Evolutionary conservation across 2,888 invertebrate genomes (phyloP), one percentile per base, ranked within the genome.

Genomic region (Mamestra brassicae): DNA sequence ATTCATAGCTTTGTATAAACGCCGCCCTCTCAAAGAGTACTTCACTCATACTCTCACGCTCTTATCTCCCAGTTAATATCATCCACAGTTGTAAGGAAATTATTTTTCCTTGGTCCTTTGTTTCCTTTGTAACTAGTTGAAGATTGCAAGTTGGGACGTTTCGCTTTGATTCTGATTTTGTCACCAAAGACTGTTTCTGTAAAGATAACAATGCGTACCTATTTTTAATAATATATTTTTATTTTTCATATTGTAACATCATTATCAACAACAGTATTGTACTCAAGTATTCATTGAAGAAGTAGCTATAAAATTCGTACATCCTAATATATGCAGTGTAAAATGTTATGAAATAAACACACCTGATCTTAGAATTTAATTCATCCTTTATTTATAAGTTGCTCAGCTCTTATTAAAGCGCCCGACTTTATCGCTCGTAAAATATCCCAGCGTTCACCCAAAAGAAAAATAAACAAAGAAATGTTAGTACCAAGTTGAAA

Each of bases 1-100:
- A 95, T 96, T 96, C 96, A 96, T 96, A 95, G 95, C 95, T 95
- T 94, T 93, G 93, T 95, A 94, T 94, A 95, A 95, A 93, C 94
- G 94, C 89, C 90, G 90, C 90, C 90, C 90, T 90, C 91, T 93
- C 88, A 94, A 95, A 95, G 95, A 95, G 94, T 95, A 92, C 94
- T 95, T 93, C 94, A 94, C 93, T 93, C 94, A 93, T 93, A 90
- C 90, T 84, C 86, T 84, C 82, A 86, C 79, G 90, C 90, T 91
- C 92, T 93, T 94, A 93, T 94, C 94, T 94, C 84, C 73, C 89
- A 91, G 93, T 93, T 94, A 94, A 95, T 95, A 94, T 93, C 93
- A 92, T 93, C 90, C 90, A 81, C 91, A 91, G 90, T 92, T 91
- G 89, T 91, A 91, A 90, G 91, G 89, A 91, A 93, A 94, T 94